phyloP scores from a whole-genome alignment of 2,888 invertebrate genomes.

The Maniola hyperantus region DNA sequence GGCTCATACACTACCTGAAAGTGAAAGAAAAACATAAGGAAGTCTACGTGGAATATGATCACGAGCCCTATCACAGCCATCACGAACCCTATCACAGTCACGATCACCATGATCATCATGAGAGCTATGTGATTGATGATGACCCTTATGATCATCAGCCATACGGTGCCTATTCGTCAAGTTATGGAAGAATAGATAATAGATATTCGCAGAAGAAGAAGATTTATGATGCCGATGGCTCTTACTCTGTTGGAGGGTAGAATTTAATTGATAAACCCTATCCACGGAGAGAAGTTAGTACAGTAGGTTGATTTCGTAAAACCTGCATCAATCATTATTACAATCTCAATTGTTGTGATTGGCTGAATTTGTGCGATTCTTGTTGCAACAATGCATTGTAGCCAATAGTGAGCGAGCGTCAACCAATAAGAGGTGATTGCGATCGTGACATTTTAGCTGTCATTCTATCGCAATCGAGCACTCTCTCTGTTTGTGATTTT shows the following conservation, averaged over 20 bases:
- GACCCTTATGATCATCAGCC: slow-evolving; percentile 45
- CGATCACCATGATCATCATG: slow-evolving; percentile 51
- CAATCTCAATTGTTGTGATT: too few relatives aligned
- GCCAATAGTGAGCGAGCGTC: too few relatives aligned
- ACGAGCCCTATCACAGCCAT: slow-evolving; percentile 41
- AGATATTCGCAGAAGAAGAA: slow-evolving; percentile 29
- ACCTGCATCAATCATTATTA: too few relatives aligned
- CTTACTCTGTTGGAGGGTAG: slow-evolving; percentile 56
- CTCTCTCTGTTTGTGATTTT: too few relatives aligned
- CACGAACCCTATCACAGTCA: too few relatives aligned
- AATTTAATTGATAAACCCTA: not conserved
- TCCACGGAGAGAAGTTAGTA: too few relatives aligned
- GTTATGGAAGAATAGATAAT: slow-evolving; percentile 37
- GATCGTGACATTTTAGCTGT: too few relatives aligned
- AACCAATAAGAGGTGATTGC: too few relatives aligned
- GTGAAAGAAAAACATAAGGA: slow-evolving; percentile 48
- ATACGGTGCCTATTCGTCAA: slow-evolving; percentile 42
- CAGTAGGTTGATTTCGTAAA: too few relatives aligned
- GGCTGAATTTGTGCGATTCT: too few relatives aligned
- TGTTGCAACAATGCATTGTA: too few relatives aligned
- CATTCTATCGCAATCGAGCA: too few relatives aligned
- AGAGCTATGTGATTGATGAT: slow-evolving; percentile 29
- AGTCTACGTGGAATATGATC: slow-evolving; percentile 54
- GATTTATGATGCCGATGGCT: slow-evolving; percentile 71
- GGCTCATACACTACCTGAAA: slow-evolving; percentile 72